These are phyloP conservation scores for Colossoma macropomum DNA, from an alignment of 2,113 vertebrate genomes.

Conservation along the genomic window DNA sequence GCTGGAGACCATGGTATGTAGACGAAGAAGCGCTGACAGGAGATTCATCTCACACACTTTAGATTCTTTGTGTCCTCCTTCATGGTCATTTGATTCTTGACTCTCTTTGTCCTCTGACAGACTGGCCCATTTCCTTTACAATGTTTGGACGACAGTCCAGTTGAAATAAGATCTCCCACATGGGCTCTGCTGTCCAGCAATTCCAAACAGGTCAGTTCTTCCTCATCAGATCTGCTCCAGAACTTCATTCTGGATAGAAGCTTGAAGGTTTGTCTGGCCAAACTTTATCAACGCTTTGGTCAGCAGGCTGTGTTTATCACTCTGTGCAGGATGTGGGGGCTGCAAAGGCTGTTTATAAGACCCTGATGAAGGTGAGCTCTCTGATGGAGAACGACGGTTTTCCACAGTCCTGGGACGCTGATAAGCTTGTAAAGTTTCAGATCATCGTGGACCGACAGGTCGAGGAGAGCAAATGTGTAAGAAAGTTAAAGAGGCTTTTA, in stretches of 20 bases:
- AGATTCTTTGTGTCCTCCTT: background rate
- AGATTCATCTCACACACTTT: background rate
- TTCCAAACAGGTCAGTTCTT: background rate
- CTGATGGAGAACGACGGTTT: constrained; percentile 29
- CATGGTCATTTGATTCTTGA: background rate
- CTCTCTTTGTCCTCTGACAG: background rate
- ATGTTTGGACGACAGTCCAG: constrained; percentile 14
- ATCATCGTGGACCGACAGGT: constrained; percentile 16
- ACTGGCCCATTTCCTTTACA: constrained; percentile 37
- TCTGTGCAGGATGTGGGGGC: constrained; percentile 9
- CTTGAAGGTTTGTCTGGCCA: too few relatives aligned
- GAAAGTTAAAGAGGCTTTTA: background rate
- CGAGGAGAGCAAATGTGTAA: constrained; percentile 31
- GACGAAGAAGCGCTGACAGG: too few relatives aligned
- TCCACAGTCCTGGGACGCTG: constrained; percentile 39
- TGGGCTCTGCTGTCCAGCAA: background rate
- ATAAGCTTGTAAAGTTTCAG: constrained; percentile 19
- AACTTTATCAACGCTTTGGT: too few relatives aligned
- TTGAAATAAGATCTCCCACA: background rate
- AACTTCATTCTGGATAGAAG: background rate
- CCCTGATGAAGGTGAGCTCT: constrained; percentile 21
- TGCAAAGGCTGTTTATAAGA: constrained; percentile 11
- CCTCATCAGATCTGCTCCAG: background rate
- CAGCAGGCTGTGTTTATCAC: background rate
- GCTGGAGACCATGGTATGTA: constrained; percentile 39